A percentile compares a stretch with the other conserved stretches of the same genome.
These are phyloP conservation scores for Andrena bicolor DNA, from an alignment of 2,888 invertebrate genomes.

Conservation along the genomic window DNA sequence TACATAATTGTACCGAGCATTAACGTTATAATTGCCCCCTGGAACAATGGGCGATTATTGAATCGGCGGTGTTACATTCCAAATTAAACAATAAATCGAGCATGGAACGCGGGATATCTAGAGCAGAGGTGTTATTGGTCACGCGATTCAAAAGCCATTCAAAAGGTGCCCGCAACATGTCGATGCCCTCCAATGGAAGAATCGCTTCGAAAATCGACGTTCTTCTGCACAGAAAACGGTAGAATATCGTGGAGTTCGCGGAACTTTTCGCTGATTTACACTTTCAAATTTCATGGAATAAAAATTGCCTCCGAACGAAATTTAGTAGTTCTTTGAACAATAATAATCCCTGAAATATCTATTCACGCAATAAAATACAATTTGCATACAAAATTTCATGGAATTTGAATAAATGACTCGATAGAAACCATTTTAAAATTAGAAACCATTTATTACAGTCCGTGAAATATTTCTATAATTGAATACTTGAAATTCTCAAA, in stretches of 20 bases:
- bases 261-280: background rate
- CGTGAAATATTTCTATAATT: no score
- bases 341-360: background rate
- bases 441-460: no score
- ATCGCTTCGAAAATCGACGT: background rate
- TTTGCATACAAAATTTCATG: no score
- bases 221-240: background rate
- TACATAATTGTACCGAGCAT: conserved; percentile 14
- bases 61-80: conserved; percentile 10
- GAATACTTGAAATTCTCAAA: no score
- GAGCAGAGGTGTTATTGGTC: conserved; percentile 3
- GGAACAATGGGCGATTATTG: conserved; percentile 22
- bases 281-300: no score
- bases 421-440: no score
- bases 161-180: background rate
- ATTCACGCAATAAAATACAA: background rate
- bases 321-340: no score
- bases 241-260: background rate
- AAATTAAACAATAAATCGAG: conserved; percentile 34
- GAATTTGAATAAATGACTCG: no score
- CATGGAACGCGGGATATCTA: conserved; percentile 12
- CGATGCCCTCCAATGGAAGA: background rate
- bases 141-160: conserved; percentile 3
- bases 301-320: no score
- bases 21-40: conserved; percentile 17